These are phyloP conservation scores for Cotesia glomerata DNA, from an alignment of 1,140 invertebrate genomes.

Conservation along the genomic window DNA sequence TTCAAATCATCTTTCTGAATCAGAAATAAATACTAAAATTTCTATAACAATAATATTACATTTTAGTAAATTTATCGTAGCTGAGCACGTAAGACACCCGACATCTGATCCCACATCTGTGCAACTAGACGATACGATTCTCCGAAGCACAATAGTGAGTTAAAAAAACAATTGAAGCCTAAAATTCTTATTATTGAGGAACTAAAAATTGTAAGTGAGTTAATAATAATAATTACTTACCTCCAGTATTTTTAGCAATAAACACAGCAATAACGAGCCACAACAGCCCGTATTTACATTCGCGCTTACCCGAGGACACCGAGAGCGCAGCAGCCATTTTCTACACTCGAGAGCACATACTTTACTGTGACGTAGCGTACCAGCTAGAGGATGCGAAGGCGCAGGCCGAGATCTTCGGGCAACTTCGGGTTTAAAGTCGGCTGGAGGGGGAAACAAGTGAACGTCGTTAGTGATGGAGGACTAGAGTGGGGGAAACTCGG, in stretches of 20 bases:
- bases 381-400: conserved; percentile 41
- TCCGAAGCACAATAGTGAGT: no score
- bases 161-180: background rate
- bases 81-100: background rate
- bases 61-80: background rate
- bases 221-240: conserved; percentile 48
- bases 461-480: background rate
- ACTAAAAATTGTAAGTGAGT: no score
- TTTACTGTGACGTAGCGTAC: conserved; percentile 57
- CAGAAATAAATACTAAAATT: no score
- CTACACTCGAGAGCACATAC: conserved; percentile 60
- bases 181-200: background rate
- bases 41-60: no score
- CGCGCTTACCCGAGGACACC: conserved; percentile 45
- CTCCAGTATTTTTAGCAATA: conserved; percentile 43
- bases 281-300: conserved; percentile 56
- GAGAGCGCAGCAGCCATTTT: conserved; percentile 58
- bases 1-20: no score
- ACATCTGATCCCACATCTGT: no score
- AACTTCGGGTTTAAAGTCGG: no score
- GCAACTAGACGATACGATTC: no score
- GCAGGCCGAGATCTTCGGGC: conserved; percentile 29
- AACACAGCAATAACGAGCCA: conserved; percentile 49
- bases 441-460: no score
- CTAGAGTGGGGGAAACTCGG: background rate